Conservation (phyloP, 2,113 vertebrate species). For the Cichladusa arquata region DNA sequence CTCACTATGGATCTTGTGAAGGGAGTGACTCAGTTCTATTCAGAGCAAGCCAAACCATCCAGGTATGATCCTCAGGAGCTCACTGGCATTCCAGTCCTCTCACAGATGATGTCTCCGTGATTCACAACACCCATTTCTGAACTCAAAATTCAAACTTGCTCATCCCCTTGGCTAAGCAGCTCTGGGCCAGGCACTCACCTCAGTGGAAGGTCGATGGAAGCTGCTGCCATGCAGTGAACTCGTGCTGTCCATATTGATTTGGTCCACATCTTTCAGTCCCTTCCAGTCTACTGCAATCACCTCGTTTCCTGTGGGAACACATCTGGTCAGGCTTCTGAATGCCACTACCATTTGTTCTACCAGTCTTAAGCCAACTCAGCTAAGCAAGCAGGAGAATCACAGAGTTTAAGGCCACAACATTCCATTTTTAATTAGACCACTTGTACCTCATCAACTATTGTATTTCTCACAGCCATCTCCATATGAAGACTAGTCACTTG, state of each 20-base stretch:
- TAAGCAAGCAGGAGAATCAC: not conserved
- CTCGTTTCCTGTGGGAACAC: conserved; percentile 71
- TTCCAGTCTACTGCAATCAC: conserved; percentile 83
- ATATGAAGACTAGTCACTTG: not conserved
- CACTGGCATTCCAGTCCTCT: not conserved
- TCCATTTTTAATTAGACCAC: not conserved
- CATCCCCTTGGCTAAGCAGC: not conserved
- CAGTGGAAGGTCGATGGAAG: conserved; percentile 77
- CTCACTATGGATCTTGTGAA: not conserved
- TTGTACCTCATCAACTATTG: not conserved
- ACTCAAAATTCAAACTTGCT: not conserved
- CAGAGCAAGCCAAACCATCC: not conserved
- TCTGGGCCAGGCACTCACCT: conserved; percentile 62
- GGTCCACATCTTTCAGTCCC: conserved; percentile 80
- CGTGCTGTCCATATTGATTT: conserved; percentile 81
- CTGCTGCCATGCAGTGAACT: conserved; percentile 81
- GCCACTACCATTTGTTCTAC: not conserved
- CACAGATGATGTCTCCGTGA: not conserved
- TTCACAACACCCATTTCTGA: not conserved
- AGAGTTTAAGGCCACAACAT: not conserved
- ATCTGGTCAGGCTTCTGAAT: not conserved
- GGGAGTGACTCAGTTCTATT: not conserved
- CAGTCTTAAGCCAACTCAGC: not conserved
- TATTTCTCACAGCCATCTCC: not conserved
- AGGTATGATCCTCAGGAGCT: not conserved